Evolutionary conservation across 2,797 vertebrate genomes (phyloP).

Genomic region (Xenops minutus): DNA sequence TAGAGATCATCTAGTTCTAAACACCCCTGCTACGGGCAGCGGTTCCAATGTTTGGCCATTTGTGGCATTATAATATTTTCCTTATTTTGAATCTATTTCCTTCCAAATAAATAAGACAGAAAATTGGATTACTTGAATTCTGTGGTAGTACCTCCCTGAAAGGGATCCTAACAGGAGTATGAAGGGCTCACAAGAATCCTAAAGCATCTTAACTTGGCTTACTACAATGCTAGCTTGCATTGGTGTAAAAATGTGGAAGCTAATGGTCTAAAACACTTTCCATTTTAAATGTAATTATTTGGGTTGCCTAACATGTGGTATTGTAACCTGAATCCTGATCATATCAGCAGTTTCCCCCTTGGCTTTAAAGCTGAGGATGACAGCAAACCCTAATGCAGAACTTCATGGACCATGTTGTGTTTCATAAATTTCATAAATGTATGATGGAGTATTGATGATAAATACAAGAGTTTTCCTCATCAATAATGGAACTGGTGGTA

Average conservation of each 20-base stretch:
- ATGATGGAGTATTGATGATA: not conserved
- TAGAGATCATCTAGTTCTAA: not conserved
- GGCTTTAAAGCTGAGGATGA: not conserved
- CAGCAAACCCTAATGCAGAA: not conserved
- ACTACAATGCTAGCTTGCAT: not conserved
- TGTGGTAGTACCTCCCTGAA: not conserved
- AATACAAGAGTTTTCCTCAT: not conserved
- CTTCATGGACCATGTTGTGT: not conserved
- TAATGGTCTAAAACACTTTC: not conserved
- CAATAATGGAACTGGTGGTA: not conserved
- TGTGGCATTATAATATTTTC: not conserved
- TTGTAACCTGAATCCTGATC: not conserved
- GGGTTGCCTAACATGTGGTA: not conserved
- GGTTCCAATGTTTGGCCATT: not conserved
- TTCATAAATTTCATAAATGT: not conserved
- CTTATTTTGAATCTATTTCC: not conserved
- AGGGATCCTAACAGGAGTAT: not conserved
- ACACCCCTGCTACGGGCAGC: not conserved
- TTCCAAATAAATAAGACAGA: not conserved
- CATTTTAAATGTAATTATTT: not conserved
- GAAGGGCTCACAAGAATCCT: not conserved
- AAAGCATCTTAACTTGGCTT: not conserved
- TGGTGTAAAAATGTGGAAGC: not conserved
- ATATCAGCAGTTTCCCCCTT: not conserved
- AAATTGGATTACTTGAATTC: not conserved